Percentiles rank a stretch among this genome's conserved stretches.
Evolutionary conservation across 2,797 vertebrate genomes (phyloP).

Genomic region (Gorsachius magnificus): DNA sequence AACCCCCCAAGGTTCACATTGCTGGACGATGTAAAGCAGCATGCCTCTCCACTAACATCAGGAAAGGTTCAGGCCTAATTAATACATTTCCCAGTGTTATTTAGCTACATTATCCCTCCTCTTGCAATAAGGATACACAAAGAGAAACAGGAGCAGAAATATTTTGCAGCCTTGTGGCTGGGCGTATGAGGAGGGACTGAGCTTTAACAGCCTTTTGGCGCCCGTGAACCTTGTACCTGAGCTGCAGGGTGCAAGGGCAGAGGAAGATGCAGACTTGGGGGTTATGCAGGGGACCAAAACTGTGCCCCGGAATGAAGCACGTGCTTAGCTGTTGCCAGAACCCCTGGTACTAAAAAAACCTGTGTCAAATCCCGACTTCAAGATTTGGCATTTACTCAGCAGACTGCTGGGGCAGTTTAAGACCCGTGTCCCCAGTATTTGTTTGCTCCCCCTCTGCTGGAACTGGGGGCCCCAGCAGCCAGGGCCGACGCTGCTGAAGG

Average conservation of each 20-base stretch:
- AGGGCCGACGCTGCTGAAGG: background rate
- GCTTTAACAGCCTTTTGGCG: background rate
- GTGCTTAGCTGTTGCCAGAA: background rate
- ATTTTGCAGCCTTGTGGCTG: background rate
- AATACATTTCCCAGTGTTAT: background rate
- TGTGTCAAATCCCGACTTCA: background rate
- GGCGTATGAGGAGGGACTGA: background rate
- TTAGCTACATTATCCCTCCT: background rate
- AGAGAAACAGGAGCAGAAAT: background rate
- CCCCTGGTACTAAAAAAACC: background rate
- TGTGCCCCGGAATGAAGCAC: background rate
- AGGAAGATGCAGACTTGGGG: background rate
- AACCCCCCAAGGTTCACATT: background rate
- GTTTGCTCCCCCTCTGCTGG: background rate
- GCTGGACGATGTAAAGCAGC: background rate
- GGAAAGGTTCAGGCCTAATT: background rate
- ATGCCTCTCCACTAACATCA: background rate
- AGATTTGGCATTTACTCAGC: background rate
- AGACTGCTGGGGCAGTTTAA: background rate
- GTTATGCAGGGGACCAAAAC: background rate
- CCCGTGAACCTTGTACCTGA: background rate
- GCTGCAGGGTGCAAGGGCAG: background rate
- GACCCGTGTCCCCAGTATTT: background rate
- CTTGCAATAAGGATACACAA: background rate
- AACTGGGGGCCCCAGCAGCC: accelerated